Evolutionary conservation across 2,888 invertebrate genomes (phyloP), one percentile per base, ranked within the genome.

Genomic region (Trissolcus brochymenae): DNA sequence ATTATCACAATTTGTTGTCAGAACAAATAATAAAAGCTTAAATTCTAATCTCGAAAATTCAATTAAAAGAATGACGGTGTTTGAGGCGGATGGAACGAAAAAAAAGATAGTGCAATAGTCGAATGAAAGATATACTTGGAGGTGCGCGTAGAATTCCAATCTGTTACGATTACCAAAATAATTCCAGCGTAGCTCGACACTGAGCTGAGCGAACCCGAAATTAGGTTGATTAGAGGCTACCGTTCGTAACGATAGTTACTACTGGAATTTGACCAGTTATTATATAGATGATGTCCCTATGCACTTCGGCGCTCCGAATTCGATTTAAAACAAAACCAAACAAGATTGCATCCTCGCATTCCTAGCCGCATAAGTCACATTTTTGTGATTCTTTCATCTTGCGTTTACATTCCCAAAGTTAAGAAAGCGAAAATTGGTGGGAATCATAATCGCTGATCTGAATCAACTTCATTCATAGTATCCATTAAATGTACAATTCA

Each of bases 171-270:
- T 87, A 88, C 86, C 84, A 82, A 29, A 88, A 88, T 87, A 88
- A 88, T 88, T 87, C 83, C 84, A 84, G 84, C 84, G 87, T 84
- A 85, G 86, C 83, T 81, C 84, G 83, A 84, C 82, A 84, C 84
- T 83, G 84, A 83, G 81, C 79, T 80, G 74, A 83, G 81, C 82
- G 83, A 88, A 86, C 88, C 88, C 81, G 81, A 83, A 88, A 89
- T 89, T 89, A 89, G 87, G 82, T 86, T 88, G 89, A 89, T 89
- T 88, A 89, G 88, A 86, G 88, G 88, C 89, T 89, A 89, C 89
- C 87, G 89, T 88, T 87, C 85, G 86, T 85, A 85, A 86, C 85
- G 85, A 86, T 86, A 81, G 82, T 87, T 84, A 89, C 89, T 89
- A 89, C 89, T 88, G 89, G 89, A 89, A 89, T 89, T 89, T 84